Conservation (phyloP, 1,140 invertebrate genomes). For the Drosophila tani region DNA sequence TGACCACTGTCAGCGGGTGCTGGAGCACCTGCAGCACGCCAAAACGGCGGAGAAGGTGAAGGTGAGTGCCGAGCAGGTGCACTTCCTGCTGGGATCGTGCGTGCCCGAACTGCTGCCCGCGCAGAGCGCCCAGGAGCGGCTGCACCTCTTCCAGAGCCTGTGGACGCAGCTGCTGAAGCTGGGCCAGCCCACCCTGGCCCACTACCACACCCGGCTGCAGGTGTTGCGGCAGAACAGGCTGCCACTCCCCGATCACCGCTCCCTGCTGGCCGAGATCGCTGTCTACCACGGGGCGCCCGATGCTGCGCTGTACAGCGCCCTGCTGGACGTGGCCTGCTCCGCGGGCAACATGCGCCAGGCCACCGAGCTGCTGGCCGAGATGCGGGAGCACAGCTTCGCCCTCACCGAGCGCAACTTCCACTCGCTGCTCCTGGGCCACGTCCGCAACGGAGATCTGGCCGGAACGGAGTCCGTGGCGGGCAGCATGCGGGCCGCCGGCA, state of each 20-base stretch:
- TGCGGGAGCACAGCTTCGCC: constrained; percentile 85
- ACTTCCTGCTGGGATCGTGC: constrained; percentile 70
- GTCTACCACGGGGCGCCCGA: constrained; percentile 46
- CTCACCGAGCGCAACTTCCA: constrained; percentile 86
- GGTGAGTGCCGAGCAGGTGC: constrained; percentile 48
- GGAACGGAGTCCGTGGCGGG: constrained; percentile 73
- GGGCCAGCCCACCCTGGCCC: constrained; percentile 43
- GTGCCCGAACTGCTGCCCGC: constrained; percentile 69
- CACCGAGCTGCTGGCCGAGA: constrained; percentile 85
- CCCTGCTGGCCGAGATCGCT: constrained; percentile 65
- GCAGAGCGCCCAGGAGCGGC: constrained; percentile 38
- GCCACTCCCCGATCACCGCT: constrained; percentile 54
- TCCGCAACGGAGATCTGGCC: constrained; percentile 83
- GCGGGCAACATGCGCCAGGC: constrained; percentile 86
- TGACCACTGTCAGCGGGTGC: constrained; percentile 56
- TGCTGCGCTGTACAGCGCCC: constrained; percentile 60
- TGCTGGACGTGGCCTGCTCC: constrained; percentile 85
- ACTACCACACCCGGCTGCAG: constrained; percentile 66
- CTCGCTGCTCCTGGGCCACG: constrained; percentile 86
- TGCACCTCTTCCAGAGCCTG: constrained; percentile 54
- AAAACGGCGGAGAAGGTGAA: neutral
- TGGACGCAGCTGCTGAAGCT: constrained; percentile 64
- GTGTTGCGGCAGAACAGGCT: constrained; percentile 64
- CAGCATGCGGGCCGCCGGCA: constrained; percentile 84
- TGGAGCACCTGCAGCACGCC: constrained; percentile 40